Evolutionary conservation across 2,888 invertebrate genomes (phyloP).

Genomic region (Trachelus stipa): DNA sequence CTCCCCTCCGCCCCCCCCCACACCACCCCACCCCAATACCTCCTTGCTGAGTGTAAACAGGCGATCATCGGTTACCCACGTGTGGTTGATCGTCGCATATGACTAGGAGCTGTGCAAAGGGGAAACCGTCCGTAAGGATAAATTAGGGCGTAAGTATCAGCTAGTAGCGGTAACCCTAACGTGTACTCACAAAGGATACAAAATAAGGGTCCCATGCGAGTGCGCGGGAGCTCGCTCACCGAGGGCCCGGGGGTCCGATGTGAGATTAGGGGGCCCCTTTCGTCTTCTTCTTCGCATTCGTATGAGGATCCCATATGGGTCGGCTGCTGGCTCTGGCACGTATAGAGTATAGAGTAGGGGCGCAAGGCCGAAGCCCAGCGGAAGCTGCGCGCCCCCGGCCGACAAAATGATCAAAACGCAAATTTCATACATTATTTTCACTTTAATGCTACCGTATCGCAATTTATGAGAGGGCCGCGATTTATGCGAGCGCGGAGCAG

Average conservation of each 20-base stretch:
- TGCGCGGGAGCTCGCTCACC: constrained; percentile 17
- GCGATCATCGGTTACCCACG: background rate
- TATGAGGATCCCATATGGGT: background rate
- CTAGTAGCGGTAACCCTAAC: background rate
- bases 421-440: constrained; percentile 66
- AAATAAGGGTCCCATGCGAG: background rate
- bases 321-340: background rate
- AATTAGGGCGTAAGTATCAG: background rate
- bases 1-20: background rate
- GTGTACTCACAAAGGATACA: background rate
- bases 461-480: constrained; percentile 62
- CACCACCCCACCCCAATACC: no score
- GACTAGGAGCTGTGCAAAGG: background rate
- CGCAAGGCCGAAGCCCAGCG: constrained; percentile 32
- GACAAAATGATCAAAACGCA: constrained; percentile 65
- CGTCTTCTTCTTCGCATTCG: background rate
- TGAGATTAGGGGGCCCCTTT: constrained; percentile 53
- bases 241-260: constrained; percentile 52
- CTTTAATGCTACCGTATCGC: constrained; percentile 65
- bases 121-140: background rate
- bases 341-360: background rate
- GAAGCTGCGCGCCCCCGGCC: constrained; percentile 62
- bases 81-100: background rate
- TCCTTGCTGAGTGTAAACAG: background rate
- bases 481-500: constrained; percentile 50